Base-by-base conservation (phyloP, 2,888 invertebrate species). In the Ametastegia equiseti region DNA sequence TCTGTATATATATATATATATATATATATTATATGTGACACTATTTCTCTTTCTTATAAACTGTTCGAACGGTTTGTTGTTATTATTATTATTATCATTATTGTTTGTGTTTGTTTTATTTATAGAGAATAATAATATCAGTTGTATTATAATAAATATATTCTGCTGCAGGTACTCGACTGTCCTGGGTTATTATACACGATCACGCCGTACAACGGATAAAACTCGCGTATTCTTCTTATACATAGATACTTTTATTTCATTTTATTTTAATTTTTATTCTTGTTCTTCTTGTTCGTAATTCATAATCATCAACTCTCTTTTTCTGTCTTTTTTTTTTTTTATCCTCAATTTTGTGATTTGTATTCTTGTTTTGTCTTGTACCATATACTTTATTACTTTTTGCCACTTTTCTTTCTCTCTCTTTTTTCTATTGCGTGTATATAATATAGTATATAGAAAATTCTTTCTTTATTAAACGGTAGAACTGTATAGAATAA, bases 121-220 rank as follows among this genome's bases (percentile, higher is more conserved):
- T 47, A 67, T 67, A 36, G 67, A 67, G 19, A 67, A 67, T 67
- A 67, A n/a, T 57, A 42, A 60, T 60, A 60, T 60, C 60, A 60
- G 36, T 39, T 36, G 67, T 69, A 71, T 71, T 81, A 86, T 87
- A 86, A 89, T 89, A 90, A 89, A 90, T 89, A 89, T 89, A 90
- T 89, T 85, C 88, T 87, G 89, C 86, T 88, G 89, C 89, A 90
- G 89, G 90, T 90, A 89, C 89, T 89, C 87, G 81, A 85, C 87
- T 88, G 89, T 89, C 90, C 90, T 90, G 89, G 88, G 88, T 89
- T 87, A n/a, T n/a, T n/a, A n/a, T n/a, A n/a, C n/a, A 85, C 85
- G 86, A 23, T 60, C 30, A 81, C 79, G 67, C 79, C 65, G 65
- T 81, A 71, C n/a, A 23, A 71, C 69, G n/a, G n/a, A 39, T 69